Evolutionary conservation across 2,797 vertebrate genomes (phyloP).

Genomic region (Poecilia wingei): DNA sequence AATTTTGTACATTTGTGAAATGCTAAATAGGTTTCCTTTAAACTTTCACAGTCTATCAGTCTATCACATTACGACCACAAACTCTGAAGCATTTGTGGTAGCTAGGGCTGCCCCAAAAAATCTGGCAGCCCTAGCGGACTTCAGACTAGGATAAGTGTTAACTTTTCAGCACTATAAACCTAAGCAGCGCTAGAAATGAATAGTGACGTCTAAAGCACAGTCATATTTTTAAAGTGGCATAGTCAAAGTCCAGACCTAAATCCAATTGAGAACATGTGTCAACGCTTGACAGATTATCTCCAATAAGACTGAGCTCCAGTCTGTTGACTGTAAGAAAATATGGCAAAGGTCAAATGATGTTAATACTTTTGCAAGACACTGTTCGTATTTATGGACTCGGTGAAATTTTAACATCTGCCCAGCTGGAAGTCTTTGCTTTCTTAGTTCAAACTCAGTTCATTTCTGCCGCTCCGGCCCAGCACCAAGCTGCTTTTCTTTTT

Average conservation of each 20-base stretch:
- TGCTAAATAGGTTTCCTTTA: not conserved
- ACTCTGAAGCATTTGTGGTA: too few relatives aligned
- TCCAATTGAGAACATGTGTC: not conserved
- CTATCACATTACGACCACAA: not conserved
- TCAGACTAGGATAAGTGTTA: not conserved
- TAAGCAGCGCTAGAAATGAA: not conserved
- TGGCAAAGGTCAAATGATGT: not conserved
- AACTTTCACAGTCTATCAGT: not conserved
- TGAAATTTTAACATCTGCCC: conserved; percentile 9
- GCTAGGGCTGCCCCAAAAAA: not conserved
- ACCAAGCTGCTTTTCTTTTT: conserved; percentile 13
- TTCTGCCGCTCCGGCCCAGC: conserved; percentile 16
- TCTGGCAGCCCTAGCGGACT: not conserved
- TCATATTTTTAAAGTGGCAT: not conserved
- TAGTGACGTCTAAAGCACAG: not conserved
- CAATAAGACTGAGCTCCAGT: not conserved
- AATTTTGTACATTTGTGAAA: too few relatives aligned
- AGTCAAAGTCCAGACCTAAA: not conserved
- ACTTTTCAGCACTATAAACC: not conserved
- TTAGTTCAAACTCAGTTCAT: conserved; percentile 47
- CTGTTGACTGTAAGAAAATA: not conserved
- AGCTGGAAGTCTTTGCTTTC: conserved; percentile 21
- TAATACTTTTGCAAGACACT: not conserved
- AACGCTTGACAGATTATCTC: not conserved
- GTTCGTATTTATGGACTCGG: not conserved